Conservation (phyloP, 2,888 invertebrate species). For the Drosophila anomelani region DNA sequence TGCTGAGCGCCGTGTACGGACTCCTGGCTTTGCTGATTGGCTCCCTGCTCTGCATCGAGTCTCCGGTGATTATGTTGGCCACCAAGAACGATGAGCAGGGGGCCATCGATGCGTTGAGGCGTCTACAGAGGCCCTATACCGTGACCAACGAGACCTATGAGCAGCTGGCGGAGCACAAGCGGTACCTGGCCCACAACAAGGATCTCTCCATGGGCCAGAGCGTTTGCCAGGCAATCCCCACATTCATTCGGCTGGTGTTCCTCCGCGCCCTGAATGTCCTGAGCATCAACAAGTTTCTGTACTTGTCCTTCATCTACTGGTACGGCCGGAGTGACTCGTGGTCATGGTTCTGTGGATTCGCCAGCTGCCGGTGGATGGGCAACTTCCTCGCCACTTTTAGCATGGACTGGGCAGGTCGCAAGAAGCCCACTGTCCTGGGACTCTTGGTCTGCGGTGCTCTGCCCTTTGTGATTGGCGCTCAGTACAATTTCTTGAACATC, state of each 20-base stretch:
- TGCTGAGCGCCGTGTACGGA: constrained; percentile 63
- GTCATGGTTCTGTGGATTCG: constrained; percentile 55
- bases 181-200: constrained; percentile 72
- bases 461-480: constrained; percentile 58
- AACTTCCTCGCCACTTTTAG: constrained; percentile 40
- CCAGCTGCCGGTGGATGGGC: constrained; percentile 60
- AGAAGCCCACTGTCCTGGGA: constrained; percentile 61
- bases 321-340: neutral
- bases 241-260: constrained; percentile 61
- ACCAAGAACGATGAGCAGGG: constrained; percentile 64
- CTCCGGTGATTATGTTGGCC: constrained; percentile 73
- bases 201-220: constrained; percentile 50
- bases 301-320: neutral
- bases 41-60: constrained; percentile 66
- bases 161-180: constrained; percentile 75
- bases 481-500: neutral
- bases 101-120: constrained; percentile 72
- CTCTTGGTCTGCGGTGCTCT: constrained; percentile 56
- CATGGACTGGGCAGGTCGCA: constrained; percentile 73
- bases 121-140: constrained; percentile 67
- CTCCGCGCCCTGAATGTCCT: constrained; percentile 72
- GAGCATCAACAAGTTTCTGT: constrained; percentile 55
- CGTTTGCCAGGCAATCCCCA: constrained; percentile 55
- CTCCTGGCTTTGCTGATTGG: constrained; percentile 55
- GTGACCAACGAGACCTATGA: constrained; percentile 69